These are phyloP conservation scores for Sceloporus undulatus DNA, from an alignment of 2,113 vertebrate genomes.

Conservation along the genomic window DNA sequence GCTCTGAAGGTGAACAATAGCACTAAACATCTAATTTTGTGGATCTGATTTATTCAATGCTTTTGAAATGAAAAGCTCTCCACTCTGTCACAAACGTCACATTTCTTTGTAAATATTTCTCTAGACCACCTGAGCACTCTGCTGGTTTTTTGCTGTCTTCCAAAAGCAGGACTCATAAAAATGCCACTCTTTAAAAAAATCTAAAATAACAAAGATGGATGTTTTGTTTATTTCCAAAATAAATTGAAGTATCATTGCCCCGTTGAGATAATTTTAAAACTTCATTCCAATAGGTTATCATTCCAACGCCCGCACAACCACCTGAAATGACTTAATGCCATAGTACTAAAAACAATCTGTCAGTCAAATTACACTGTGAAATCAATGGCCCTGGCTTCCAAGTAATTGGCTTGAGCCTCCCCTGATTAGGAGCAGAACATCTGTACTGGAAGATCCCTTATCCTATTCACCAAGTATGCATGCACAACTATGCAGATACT, in stretches of 20 bases:
- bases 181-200: slow-evolving; percentile 13
- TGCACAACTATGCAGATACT: background rate
- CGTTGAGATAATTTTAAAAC: slow-evolving; percentile 32
- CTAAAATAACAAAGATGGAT: slow-evolving; percentile 23
- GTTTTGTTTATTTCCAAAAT: slow-evolving; percentile 25
- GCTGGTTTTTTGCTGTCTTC: background rate
- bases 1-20: slow-evolving; percentile 21
- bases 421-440: background rate
- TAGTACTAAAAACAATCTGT: background rate
- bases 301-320: slow-evolving; percentile 42
- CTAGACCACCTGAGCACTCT: slow-evolving; percentile 19
- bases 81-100: background rate
- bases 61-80: slow-evolving; percentile 41
- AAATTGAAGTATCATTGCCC: slow-evolving; percentile 39
- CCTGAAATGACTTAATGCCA: slow-evolving; percentile 42
- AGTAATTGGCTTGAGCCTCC: no score
- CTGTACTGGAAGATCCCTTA: background rate
- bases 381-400: background rate
- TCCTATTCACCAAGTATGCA: background rate
- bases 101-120: slow-evolving; percentile 25
- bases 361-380: background rate
- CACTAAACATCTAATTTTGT: slow-evolving; percentile 14
- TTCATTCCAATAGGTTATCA: slow-evolving; percentile 38
- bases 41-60: slow-evolving; percentile 10
- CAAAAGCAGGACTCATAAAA: slow-evolving; percentile 29